Evolutionary conservation across 1,140 invertebrate species (phyloP), one percentile per base, ranked within the genome.

Genomic region (Drosophila melanogaster): DNA sequence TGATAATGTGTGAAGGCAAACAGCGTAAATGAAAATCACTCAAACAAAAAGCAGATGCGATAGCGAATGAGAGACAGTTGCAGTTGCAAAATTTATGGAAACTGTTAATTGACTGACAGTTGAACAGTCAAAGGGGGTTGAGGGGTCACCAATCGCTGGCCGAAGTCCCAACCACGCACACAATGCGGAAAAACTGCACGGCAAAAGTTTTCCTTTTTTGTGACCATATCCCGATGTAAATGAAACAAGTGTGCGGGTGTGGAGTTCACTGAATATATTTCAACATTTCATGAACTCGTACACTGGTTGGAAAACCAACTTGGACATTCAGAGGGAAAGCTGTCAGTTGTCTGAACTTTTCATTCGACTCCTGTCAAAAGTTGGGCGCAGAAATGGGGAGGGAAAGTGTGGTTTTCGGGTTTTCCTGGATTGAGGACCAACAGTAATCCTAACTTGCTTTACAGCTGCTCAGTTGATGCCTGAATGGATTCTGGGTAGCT

Each of bases 51-150:
- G 33, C 15, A 41, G 62, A 51, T 17, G 46, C 61, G 60, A 50
- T 56, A 26, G 54, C 58, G 47, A 70, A n/a, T 47, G 64, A 70
- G 60, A 61, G 43, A 67, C 77, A 76, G 46, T 59, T 71, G 56
- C 44, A 56, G 43, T 22, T 62, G 65, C 71, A 76, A 56, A 44
- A 74, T 87, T 87, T 81, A 87, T 87, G 71, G 56, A 83, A 81
- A 72, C 55, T 67, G 43, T 86, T 87, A 89, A 87, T 83, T 89
- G 77, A 87, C 66, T 77, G 84, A 89, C 75, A 83, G 83, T 57
- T 60, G 65, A 67, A 66, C 77, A 81, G 33, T 17, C 41, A 35
- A 59, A 41, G 8, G 15, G 26, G 66, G 65, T 40, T n/a, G 33
- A 14, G 22, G 49, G 22, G 22, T 19, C 10, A 43, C 46, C 65